These are phyloP conservation scores for Flabesymbios commensalis DNA, from an alignment of 2,888 invertebrate species.

Conservation along the genomic window DNA sequence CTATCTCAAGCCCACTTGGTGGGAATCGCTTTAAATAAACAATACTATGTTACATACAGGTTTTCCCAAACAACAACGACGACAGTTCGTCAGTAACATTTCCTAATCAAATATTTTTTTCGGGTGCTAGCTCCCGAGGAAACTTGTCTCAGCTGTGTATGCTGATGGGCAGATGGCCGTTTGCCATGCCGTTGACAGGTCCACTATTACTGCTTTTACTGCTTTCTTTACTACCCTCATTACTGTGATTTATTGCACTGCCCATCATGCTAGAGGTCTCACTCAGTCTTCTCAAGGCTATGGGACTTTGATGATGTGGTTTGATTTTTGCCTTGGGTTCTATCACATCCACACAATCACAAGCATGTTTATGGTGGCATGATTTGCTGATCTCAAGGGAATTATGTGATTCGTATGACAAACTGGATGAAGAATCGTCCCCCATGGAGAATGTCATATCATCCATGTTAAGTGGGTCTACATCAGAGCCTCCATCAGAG, in stretches of 20 bases:
- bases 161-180: constrained; percentile 41
- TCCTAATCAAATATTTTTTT: no score
- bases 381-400: not conserved
- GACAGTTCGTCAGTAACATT: no score
- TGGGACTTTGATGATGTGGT: no score
- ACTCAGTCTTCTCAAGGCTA: not conserved
- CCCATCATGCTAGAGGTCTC: not conserved
- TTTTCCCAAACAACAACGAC: no score
- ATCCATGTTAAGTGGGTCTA: not conserved
- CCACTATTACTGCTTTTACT: constrained; percentile 51
- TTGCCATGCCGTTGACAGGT: constrained; percentile 52
- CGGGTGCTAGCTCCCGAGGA: no score
- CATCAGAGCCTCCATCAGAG: not conserved
- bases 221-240: constrained; percentile 52
- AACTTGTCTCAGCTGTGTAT: no score
- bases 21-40: no score
- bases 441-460: not conserved
- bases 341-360: no score
- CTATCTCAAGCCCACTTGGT: no score
- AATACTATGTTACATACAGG: no score
- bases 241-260: constrained; percentile 26
- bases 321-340: no score
- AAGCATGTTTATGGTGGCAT: not conserved
- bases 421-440: not conserved
- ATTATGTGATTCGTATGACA: not conserved